Conservation (phyloP, 2,113 vertebrate species). For the Apodemus speciosus region DNA sequence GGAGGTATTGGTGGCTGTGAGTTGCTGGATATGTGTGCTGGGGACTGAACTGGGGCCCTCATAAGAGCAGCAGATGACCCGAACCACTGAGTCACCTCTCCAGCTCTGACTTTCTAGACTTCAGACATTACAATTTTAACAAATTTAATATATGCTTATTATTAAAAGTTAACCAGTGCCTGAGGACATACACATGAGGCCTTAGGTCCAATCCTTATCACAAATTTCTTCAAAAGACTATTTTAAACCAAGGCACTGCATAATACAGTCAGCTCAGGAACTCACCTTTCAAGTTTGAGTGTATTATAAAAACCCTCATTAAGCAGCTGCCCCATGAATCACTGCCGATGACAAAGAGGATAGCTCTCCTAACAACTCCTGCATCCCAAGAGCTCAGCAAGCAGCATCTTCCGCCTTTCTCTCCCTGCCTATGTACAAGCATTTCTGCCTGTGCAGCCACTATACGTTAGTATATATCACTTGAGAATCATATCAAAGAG, state of each 20-base stretch:
- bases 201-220: neutral
- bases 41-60: neutral
- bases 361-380: neutral
- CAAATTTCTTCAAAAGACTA: neutral
- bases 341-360: neutral
- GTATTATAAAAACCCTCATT: neutral
- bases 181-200: neutral
- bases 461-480: neutral
- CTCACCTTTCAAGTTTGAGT: neutral
- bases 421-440: neutral
- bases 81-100: neutral
- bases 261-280: neutral
- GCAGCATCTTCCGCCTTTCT: neutral
- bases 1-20: neutral
- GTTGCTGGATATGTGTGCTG: neutral
- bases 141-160: neutral
- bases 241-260: neutral
- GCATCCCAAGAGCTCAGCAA: neutral
- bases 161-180: neutral
- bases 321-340: neutral
- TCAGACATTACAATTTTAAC: constrained; percentile 11
- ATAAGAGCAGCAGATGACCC: neutral
- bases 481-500: neutral
- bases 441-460: neutral
- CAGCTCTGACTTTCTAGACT: neutral